A percentile compares a stretch with the other conserved stretches of the same genome.
Conservation (phyloP, 1,140 invertebrate species). For the Epicauta chinensis region DNA sequence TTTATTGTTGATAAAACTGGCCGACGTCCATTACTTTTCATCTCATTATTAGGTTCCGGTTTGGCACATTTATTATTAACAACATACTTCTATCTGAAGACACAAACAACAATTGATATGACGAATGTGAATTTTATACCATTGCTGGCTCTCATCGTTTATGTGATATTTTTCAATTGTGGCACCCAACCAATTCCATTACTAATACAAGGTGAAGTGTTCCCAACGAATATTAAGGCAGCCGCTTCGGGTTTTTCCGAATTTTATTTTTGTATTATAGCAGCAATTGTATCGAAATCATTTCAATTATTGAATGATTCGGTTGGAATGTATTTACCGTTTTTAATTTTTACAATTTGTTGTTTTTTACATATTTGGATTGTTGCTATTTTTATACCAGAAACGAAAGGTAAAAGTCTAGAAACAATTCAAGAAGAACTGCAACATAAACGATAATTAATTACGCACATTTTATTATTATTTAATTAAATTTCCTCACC, state of each 20-base stretch:
- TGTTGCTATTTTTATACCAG: conserved; percentile 43
- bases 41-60: conserved; percentile 51
- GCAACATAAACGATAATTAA: no score
- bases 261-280: conserved; percentile 59
- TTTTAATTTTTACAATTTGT: conserved; percentile 62
- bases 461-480: no score
- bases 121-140: conserved; percentile 50
- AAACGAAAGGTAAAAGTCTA: conserved; percentile 1
- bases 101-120: background rate
- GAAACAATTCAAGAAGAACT: conserved; percentile 4
- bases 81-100: conserved; percentile 43
- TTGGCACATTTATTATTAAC: conserved; percentile 48
- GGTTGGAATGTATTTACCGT: conserved; percentile 59
- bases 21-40: conserved; percentile 58
- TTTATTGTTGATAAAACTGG: conserved; percentile 63
- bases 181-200: conserved; percentile 64
- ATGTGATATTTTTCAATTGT: conserved; percentile 60
- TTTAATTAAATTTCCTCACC: no score
- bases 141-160: conserved; percentile 55
- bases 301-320: conserved; percentile 55
- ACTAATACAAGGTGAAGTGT: conserved; percentile 64
- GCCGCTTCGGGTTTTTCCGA: conserved; percentile 61
- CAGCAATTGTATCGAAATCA: conserved; percentile 64
- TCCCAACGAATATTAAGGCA: conserved; percentile 61
- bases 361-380: conserved; percentile 55